Conservation (phyloP, 2,888 invertebrate species). For the Hydrotaea cyrtoneurina region DNA sequence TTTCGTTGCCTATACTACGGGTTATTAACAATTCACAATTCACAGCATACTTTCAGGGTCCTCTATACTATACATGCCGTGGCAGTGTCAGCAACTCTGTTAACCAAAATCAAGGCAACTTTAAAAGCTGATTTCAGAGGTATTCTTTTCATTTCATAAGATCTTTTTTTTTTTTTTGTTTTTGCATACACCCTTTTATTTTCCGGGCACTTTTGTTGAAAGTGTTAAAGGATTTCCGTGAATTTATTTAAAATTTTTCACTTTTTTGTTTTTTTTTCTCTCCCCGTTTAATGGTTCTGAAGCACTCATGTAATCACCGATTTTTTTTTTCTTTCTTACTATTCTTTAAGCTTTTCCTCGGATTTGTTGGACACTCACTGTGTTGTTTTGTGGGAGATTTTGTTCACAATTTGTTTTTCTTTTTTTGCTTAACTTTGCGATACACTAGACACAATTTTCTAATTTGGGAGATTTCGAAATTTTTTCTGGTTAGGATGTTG, state of each 20-base stretch:
- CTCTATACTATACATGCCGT: constrained; percentile 47
- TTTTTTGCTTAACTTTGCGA: neutral
- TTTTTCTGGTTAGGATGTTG: neutral
- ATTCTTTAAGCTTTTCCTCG: neutral
- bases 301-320: constrained; percentile 65
- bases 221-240: neutral
- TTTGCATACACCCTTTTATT: too few relatives aligned
- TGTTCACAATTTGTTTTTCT: neutral
- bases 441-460: constrained; percentile 35
- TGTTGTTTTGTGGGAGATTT: constrained; percentile 19
- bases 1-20: constrained; percentile 42
- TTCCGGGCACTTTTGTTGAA: too few relatives aligned
- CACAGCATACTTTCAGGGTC: constrained; percentile 64
- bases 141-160: constrained; percentile 1
- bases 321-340: constrained; percentile 44
- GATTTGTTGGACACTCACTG: neutral
- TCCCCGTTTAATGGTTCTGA: neutral
- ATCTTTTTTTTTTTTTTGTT: too few relatives aligned
- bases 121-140: neutral
- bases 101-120: constrained; percentile 1
- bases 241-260: constrained; percentile 15
- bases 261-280: constrained; percentile 25
- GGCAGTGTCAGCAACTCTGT: neutral
- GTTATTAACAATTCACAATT: constrained; percentile 49
- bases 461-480: constrained; percentile 13